Evolutionary conservation across 2,113 vertebrate genomes (phyloP), one percentile per base, ranked within the genome.

Genomic region (Eptatretus burgeri): DNA sequence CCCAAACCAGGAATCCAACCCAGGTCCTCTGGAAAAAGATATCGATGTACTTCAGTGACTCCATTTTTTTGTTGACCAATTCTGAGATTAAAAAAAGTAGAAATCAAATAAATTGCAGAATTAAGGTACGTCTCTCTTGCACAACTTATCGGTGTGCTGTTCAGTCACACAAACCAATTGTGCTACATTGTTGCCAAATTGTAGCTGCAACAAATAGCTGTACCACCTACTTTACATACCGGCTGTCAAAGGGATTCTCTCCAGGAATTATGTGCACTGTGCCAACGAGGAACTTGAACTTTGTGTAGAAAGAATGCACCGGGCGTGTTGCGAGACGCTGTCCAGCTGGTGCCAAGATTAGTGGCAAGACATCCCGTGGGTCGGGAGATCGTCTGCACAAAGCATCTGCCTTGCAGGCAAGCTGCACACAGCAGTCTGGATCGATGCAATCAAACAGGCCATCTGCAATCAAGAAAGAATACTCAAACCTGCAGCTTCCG

Each of bases 401-500:
- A 1, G 85, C 79, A 71, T 83, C 94, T 66, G 82, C 88, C 72
- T 96, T 89, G 71, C 91, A 98, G 11, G 81, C 80, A 19, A 83
- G 78, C 74, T 95, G 91, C 67, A 95, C 82, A 74, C 91, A 98
- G 75, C 91, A 98, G 75, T 98, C 91, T 1, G 89, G 91, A 76
- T 98, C 91, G 75, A 98, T 78, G 73, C 91, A 98, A 74, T 98
- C 91, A 14, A 85, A 85, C 66, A 98, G 77, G 68, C 91, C 89
- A 71, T 98, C 91, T 98, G 27, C 27, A 41, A 41, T 41, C 27
- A 41, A 41, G 7, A 41, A 41, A 3, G 27, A 41, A 41, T 41
- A 7, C 27, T 41, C 27, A 41, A 41, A 41, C 27, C 27, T 41
- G 27, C 27, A 5, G 27, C 27, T 41, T 41, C 27, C 27, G 27